Percentiles rank a stretch among this genome's conserved stretches.
phyloP scores from a whole-genome alignment of 1,140 invertebrate species.

The Drosophila repleta region DNA sequence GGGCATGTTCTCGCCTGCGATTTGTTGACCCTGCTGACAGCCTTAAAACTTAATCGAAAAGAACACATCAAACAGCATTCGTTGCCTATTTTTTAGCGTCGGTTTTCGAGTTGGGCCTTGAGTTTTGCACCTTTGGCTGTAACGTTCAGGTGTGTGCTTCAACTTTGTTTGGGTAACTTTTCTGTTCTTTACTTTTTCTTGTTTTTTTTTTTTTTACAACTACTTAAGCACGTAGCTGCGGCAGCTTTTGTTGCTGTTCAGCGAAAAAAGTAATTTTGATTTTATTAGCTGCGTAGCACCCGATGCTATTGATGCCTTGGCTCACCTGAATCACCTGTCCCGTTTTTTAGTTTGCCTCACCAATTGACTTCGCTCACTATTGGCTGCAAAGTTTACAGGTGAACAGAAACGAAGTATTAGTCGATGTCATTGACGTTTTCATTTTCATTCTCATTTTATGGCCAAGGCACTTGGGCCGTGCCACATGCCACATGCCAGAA shows the following conservation, averaged over 20 bases:
- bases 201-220: constrained; percentile 59
- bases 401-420: constrained; percentile 56
- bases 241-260: constrained; percentile 45
- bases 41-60: constrained; percentile 70
- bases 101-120: constrained; percentile 43
- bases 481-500: constrained; percentile 49
- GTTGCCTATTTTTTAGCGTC: constrained; percentile 11
- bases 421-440: constrained; percentile 54
- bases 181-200: too few relatives aligned
- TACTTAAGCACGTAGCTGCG: constrained; percentile 64
- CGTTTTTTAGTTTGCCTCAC: constrained; percentile 23
- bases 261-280: constrained; percentile 76
- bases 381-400: constrained; percentile 57
- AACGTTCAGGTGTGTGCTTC: constrained; percentile 76
- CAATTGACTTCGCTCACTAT: constrained; percentile 72
- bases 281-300: constrained; percentile 80
- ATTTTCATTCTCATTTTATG: constrained; percentile 60
- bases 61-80: constrained; percentile 71
- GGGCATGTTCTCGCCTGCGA: too few relatives aligned
- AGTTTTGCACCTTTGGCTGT: constrained; percentile 53
- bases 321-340: constrained; percentile 1
- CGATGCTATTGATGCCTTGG: constrained; percentile 59
- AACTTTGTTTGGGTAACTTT: constrained; percentile 67
- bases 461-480: constrained; percentile 43
- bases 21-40: constrained; percentile 52